Percentiles rank a stretch among this genome's conserved stretches.
Conservation (phyloP, 2,888 invertebrate genomes). For the Micropterix aruncella region DNA sequence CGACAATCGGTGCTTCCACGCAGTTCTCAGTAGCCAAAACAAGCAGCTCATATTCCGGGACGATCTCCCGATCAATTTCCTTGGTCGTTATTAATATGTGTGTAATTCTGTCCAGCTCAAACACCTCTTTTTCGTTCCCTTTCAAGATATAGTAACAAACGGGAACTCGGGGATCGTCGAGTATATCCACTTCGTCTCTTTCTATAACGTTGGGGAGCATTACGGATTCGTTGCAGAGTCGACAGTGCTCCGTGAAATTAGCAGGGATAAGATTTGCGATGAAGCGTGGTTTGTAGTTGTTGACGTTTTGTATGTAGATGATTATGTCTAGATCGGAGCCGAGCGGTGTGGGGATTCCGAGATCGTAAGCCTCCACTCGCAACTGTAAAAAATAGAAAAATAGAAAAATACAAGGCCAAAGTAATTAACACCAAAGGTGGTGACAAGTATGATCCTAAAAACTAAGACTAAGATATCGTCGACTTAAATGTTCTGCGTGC, state of each 20-base stretch:
- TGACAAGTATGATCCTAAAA: no score
- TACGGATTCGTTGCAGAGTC: slow-evolving; percentile 48
- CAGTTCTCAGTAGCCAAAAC: slow-evolving; percentile 80
- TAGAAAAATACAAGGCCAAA: no score
- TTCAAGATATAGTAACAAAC: slow-evolving; percentile 90
- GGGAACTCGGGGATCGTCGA: slow-evolving; percentile 64
- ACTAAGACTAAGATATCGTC: no score
- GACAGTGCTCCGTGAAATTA: slow-evolving; percentile 54
- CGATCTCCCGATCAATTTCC: slow-evolving; percentile 62
- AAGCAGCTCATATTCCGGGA: slow-evolving; percentile 51
- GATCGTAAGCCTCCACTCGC: slow-evolving; percentile 79
- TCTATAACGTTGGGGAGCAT: slow-evolving; percentile 72
- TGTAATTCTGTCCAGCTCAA: slow-evolving; percentile 54
- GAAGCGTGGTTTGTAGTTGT: slow-evolving; percentile 82
- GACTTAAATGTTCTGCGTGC: no score
- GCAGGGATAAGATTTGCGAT: slow-evolving; percentile 52
- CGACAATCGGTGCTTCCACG: slow-evolving; percentile 39
- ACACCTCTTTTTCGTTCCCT: slow-evolving; percentile 62
- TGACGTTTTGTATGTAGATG: slow-evolving; percentile 77
- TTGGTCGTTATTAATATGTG: slow-evolving; percentile 38
- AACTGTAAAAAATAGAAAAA: no score
- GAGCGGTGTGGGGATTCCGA: slow-evolving; percentile 74
- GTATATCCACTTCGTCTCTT: slow-evolving; percentile 71
- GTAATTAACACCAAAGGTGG: no score
- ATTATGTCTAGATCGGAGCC: slow-evolving; percentile 79